phyloP scores from a whole-genome alignment of 2,888 invertebrate species.

The Lysandra coridon region DNA sequence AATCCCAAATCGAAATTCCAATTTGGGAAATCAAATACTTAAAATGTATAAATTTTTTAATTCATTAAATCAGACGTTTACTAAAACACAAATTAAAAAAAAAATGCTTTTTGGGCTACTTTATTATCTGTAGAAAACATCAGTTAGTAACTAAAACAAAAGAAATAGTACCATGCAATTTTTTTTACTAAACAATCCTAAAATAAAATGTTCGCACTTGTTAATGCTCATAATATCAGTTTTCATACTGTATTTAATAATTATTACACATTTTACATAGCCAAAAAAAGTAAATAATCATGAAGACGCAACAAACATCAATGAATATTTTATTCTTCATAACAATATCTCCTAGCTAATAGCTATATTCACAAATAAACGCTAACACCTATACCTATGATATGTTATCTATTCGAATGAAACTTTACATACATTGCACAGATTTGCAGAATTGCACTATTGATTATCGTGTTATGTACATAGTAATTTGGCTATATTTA shows the following conservation, averaged over 20 bases:
- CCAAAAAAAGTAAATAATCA: not conserved
- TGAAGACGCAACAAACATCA: slow-evolving; percentile 4
- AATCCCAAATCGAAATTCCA: too few relatives aligned
- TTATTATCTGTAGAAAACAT: too few relatives aligned
- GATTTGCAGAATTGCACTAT: slow-evolving; percentile 30
- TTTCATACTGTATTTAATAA: too few relatives aligned
- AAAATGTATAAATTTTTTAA: too few relatives aligned
- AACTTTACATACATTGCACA: slow-evolving; percentile 47
- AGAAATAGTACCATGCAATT: too few relatives aligned
- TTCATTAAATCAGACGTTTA: too few relatives aligned
- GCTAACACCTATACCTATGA: slow-evolving; percentile 51
- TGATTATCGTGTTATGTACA: slow-evolving; percentile 30
- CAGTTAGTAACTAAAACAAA: too few relatives aligned
- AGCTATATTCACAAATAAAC: slow-evolving; percentile 36
- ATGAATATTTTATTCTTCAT: slow-evolving; percentile 28
- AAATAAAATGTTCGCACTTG: not conserved
- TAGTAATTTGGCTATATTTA: slow-evolving; percentile 24
- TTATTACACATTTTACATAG: not conserved
- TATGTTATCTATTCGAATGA: slow-evolving; percentile 67
- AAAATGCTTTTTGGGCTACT: too few relatives aligned
- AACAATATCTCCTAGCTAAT: slow-evolving; percentile 36
- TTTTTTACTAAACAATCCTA: not conserved
- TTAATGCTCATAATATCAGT: too few relatives aligned
- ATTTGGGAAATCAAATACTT: too few relatives aligned
- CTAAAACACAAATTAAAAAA: too few relatives aligned